Percentiles rank a stretch among this genome's conserved stretches.
Evolutionary conservation across 2,888 invertebrate species (phyloP).

Genomic region (Prosopocoilus inquinatus): DNA sequence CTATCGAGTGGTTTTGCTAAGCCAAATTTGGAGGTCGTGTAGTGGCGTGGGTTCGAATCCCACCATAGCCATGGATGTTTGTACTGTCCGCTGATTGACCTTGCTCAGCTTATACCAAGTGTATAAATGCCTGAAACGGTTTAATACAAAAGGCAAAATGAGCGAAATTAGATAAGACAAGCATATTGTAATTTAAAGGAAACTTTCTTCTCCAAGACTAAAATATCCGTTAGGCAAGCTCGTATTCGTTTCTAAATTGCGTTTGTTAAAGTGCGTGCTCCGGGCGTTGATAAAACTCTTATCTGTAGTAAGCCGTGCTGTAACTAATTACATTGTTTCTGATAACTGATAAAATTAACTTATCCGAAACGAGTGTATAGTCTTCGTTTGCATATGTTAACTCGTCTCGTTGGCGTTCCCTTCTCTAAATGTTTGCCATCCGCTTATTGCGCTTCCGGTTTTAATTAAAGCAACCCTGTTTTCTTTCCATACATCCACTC

Average conservation of each 20-base stretch:
- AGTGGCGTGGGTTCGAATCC: too few species aligned
- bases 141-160: too few species aligned
- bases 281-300: slow-evolving; percentile 43
- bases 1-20: too few species aligned
- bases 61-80: too few species aligned
- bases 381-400: slow-evolving; percentile 37
- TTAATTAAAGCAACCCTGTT: slow-evolving; percentile 12
- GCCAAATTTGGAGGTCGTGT: too few species aligned
- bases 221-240: slow-evolving; percentile 9
- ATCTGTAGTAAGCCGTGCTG: slow-evolving; percentile 40
- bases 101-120: too few species aligned
- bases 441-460: background rate
- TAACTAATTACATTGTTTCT: slow-evolving; percentile 45
- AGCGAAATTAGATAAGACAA: too few species aligned
- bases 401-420: slow-evolving; percentile 15
- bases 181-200: too few species aligned
- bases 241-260: slow-evolving; percentile 44
- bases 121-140: too few species aligned
- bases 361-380: slow-evolving; percentile 40
- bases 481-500: background rate
- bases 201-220: too few species aligned
- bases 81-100: too few species aligned
- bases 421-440: slow-evolving; percentile 22
- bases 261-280: slow-evolving; percentile 45
- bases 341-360: slow-evolving; percentile 40